Evolutionary conservation across 37 sponge, comb jelly and placozoan genomes (phyloP), one percentile per base, ranked within the genome.

Genomic region (Chondrosia reniformis): DNA sequence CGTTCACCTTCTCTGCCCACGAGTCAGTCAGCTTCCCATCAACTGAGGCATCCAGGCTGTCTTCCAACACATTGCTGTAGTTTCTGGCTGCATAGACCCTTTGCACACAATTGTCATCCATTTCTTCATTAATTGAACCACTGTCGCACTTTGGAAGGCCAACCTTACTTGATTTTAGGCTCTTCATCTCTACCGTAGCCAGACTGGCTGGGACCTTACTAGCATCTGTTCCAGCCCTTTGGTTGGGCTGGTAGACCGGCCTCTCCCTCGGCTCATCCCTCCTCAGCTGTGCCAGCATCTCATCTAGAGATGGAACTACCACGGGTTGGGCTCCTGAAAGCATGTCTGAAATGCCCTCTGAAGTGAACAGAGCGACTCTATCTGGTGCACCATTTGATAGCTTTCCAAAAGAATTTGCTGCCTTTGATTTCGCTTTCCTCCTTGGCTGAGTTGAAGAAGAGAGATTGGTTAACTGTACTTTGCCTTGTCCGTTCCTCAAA

Each of bases 401-500:
- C 17, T 19, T 7, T 7, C 30, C n/a, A 25, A 59, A 30, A 13
- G 61, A 59, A 19, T 25, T 25, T 13, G n/a, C 28, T 6, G 8
- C 28, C 8, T 59, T 59, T 19, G 30, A 7, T 30, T 6, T 5
- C n/a, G 17, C 22, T 30, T 5, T 59, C 17, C 7, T 25, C 61
- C 22, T 25, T 7, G 61, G n/a, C n/a, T 6, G 6, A 59, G 61
- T 13, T 13, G 61, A 59, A 13, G 61, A 59, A 5, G 84, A 25
- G 0, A 38, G 15, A 19, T 62, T 27, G 33, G 55, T 83, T 30
- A 83, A 32, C n/a, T n/a, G n/a, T n/a, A n/a, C n/a, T 52, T 62
- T 74, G 4, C 54, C 41, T 15, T 76, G 31, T n/a, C 81, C 83
- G 15, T 36, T 37, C 37, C 67, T 82, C 36, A 85, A 86, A 32